Evolutionary conservation across 2,888 invertebrate genomes (phyloP), one percentile per base, ranked within the genome.

Genomic region (Autographa pulchrina): DNA sequence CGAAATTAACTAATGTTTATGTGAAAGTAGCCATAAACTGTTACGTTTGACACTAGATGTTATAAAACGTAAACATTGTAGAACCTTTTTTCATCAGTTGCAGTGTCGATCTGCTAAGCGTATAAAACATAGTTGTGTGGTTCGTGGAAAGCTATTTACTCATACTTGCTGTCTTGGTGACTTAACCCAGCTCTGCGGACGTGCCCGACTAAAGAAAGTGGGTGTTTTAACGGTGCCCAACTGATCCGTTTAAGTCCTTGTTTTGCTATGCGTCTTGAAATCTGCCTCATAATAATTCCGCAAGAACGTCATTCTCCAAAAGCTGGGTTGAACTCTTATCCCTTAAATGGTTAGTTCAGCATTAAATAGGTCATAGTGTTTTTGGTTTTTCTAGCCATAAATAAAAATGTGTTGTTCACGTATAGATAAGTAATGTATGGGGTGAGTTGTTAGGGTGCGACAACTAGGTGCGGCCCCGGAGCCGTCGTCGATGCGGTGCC

Each of bases 381-480:
- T 31, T 61, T 73, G 65, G 71, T 72, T 68, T 68, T 72, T 73
- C 69, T 69, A 52, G 71, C 66, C 71, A 74, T 64, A 73, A 66
- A 73, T 74, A 78, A 76, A 76, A 75, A 70, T 74, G 58, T 76
- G 69, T 68, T 67, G 68, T 48, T 63, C 61, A 73, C 66, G 43
- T 32, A 69, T 60, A 71, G 62, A 73, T 79, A 75, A 78, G 75
- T 78, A 81, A 78, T 75, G 66, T 71, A 69, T 76, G 81, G 92
- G 92, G 92, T 91, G 88, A 89, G 86, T 88, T 86, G 90, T 86
- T 83, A 89, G 92, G 92, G 92, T 89, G 91, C 89, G 92, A 92
- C 92, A 90, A 87, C 89, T 90, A 92, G 95, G 95, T 93, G 95
- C 87, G 95, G 93, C 91, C 83, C 81, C 81, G 84, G 77, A 86